phyloP scores from a whole-genome alignment of 2,797 vertebrate genomes.

The Megalops cyprinoides region DNA sequence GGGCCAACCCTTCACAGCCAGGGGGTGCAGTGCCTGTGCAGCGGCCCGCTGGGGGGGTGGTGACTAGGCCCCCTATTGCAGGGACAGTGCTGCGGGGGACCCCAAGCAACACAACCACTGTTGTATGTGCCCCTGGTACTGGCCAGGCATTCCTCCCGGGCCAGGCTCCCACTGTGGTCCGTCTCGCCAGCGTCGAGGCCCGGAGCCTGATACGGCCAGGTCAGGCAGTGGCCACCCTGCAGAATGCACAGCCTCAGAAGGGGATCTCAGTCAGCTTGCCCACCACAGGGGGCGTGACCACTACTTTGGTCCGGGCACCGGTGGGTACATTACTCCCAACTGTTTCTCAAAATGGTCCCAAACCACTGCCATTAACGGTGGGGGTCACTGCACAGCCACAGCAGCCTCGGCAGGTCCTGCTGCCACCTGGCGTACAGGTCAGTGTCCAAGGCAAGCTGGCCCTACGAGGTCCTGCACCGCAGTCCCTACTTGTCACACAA shows the following conservation, averaged over 20 bases:
- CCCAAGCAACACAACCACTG: constrained; percentile 60
- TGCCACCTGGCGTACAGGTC: constrained; percentile 70
- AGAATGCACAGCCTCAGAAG: constrained; percentile 63
- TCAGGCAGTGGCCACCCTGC: constrained; percentile 65
- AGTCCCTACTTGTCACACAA: constrained; percentile 74
- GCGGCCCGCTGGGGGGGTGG: background rate
- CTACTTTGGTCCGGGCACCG: constrained; percentile 32
- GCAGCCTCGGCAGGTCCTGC: constrained; percentile 65
- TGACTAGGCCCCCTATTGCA: constrained; percentile 3
- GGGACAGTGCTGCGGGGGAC: constrained; percentile 58
- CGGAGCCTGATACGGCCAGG: constrained; percentile 76
- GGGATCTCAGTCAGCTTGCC: constrained; percentile 38
- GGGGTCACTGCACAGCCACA: constrained; percentile 58
- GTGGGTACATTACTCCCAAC: constrained; percentile 52
- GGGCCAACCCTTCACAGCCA: constrained; percentile 18
- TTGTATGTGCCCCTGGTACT: constrained; percentile 65
- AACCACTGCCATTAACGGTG: constrained; percentile 59
- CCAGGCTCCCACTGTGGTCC: constrained; percentile 76
- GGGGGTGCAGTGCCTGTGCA: constrained; percentile 16
- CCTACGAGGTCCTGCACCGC: constrained; percentile 65
- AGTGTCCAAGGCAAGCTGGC: constrained; percentile 62
- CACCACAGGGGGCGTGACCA: constrained; percentile 60
- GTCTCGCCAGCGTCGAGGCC: constrained; percentile 78
- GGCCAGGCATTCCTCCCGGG: constrained; percentile 73
- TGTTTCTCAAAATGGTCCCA: constrained; percentile 53